Conservation (phyloP, 2,113 vertebrate genomes). For the Delphinapterus leucas region DNA sequence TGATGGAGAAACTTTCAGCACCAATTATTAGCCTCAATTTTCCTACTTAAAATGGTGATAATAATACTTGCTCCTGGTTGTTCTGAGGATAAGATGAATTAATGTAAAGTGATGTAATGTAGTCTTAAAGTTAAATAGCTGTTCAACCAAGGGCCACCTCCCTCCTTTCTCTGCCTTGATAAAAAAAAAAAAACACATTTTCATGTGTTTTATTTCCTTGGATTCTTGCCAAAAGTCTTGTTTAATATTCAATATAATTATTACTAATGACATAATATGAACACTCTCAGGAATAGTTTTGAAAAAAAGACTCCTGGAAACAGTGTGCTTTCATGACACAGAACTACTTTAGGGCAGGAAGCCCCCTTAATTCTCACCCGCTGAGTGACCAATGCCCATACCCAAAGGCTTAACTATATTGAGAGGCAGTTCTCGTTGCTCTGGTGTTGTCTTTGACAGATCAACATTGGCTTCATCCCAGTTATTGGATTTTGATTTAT, state of each 20-base stretch:
- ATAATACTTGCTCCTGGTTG: neutral
- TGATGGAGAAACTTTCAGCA: neutral
- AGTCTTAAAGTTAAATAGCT: neutral
- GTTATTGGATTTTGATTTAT: slow-evolving; percentile 69
- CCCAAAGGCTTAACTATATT: neutral
- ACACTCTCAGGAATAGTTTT: neutral
- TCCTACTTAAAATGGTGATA: neutral
- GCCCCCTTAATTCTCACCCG: neutral
- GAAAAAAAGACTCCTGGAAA: neutral
- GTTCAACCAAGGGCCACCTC: neutral
- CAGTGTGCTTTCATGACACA: neutral
- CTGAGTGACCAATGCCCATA: neutral
- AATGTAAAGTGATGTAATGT: neutral
- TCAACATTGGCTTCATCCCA: slow-evolving; percentile 50
- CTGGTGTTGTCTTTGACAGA: slow-evolving; percentile 23
- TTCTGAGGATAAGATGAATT: neutral
- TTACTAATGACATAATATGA: neutral
- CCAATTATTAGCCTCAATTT: neutral
- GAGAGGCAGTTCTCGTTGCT: neutral
- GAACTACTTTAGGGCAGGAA: neutral
- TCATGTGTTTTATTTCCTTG: neutral
- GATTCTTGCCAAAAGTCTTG: neutral
- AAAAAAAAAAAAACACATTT: neutral
- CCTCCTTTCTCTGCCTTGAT: neutral
- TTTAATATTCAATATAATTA: neutral